A percentile compares a stretch with the other conserved stretches of the same genome.
phyloP scores from a whole-genome alignment of 2,113 vertebrate genomes.

The Hypocryptadius cinnamomeus region DNA sequence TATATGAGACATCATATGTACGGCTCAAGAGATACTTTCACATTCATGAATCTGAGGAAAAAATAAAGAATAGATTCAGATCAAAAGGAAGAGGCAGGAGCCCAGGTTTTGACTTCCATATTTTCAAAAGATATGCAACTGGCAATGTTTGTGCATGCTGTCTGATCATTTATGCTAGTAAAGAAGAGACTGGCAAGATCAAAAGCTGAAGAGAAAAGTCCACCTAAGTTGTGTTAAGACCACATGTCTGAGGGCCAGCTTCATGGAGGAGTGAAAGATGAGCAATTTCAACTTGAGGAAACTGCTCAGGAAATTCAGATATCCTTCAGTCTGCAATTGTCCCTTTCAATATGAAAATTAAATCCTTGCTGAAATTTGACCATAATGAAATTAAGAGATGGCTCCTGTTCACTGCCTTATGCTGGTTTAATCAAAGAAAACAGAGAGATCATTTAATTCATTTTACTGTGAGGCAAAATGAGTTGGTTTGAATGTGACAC shows the following conservation, averaged over 20 bases:
- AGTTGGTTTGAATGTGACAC: background rate
- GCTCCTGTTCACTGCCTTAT: background rate
- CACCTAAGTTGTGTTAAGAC: conserved; percentile 17
- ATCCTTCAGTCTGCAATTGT: background rate
- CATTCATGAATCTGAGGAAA: background rate
- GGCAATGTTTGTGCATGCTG: conserved; percentile 31
- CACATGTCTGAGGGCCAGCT: background rate
- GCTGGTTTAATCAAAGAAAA: background rate
- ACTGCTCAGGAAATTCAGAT: background rate
- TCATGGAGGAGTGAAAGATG: background rate
- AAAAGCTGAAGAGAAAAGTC: conserved; percentile 34
- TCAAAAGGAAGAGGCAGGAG: conserved; percentile 11
- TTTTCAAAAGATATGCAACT: conserved; percentile 8
- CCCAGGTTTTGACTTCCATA: background rate
- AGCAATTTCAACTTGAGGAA: conserved; percentile 11
- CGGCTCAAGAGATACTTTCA: background rate
- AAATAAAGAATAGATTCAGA: background rate
- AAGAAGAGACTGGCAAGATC: conserved; percentile 11
- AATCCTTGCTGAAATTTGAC: background rate
- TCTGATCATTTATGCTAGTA: conserved; percentile 41
- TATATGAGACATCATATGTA: background rate
- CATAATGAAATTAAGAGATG: background rate
- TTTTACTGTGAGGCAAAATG: background rate
- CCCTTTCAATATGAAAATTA: background rate
- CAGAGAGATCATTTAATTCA: background rate